phyloP scores from a whole-genome alignment of 2,797 vertebrate species.

The Zonotrichia albicollis region DNA sequence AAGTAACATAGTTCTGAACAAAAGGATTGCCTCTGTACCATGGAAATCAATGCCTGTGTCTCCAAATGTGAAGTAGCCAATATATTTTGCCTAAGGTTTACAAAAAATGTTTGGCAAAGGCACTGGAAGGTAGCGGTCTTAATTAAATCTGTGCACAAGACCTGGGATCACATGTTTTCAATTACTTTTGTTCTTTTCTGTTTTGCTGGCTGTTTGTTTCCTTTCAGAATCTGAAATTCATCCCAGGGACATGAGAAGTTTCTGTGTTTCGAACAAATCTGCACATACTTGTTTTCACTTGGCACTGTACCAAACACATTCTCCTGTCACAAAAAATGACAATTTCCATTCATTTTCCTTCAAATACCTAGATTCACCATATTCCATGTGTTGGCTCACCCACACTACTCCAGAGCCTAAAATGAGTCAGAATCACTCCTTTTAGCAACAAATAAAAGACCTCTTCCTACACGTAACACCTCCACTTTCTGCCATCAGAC shows the following conservation, averaged over 20 bases:
- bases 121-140: slow-evolving; percentile 54
- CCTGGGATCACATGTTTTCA: not conserved
- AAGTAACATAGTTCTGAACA: slow-evolving; percentile 66
- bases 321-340: not conserved
- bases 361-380: not conserved
- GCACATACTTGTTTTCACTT: not conserved
- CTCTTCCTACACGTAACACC: not conserved
- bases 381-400: not conserved
- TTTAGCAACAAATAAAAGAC: not conserved
- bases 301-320: not conserved
- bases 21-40: slow-evolving; percentile 62
- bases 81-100: slow-evolving; percentile 23
- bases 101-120: slow-evolving; percentile 42
- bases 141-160: slow-evolving; percentile 52
- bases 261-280: not conserved
- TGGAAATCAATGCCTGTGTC: slow-evolving; percentile 35
- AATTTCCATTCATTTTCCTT: not conserved
- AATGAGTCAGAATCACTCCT: not conserved
- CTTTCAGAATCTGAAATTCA: slow-evolving; percentile 25
- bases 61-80: slow-evolving; percentile 29
- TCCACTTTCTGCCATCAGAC: not conserved
- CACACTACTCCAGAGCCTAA: not conserved
- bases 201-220: not conserved
- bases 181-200: not conserved
- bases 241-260: not conserved